These are phyloP conservation scores for Kradibia gibbosae DNA, from an alignment of 1,140 invertebrate species.

Conservation along the genomic window DNA sequence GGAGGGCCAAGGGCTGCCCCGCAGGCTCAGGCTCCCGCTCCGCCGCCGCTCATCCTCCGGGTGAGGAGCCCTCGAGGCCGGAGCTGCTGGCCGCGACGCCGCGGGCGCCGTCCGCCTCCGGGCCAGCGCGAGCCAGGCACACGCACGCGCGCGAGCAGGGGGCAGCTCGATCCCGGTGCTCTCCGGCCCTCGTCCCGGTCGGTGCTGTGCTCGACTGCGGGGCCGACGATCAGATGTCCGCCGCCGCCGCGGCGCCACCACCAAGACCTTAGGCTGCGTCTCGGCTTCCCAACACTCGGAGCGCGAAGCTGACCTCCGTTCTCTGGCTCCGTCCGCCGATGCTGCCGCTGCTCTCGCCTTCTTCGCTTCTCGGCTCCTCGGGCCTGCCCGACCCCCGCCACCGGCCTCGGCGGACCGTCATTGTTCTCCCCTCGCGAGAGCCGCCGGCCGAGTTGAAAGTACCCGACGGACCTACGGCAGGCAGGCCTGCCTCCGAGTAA, in stretches of 20 bases:
- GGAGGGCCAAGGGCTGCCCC: background rate
- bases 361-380: background rate
- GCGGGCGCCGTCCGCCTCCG: background rate
- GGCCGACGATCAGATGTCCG: conserved; percentile 3
- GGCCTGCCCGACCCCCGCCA: background rate
- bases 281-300: background rate
- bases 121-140: background rate
- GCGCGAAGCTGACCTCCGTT: background rate
- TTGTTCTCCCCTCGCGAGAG: too few species aligned
- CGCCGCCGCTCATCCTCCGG: background rate
- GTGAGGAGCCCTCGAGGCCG: background rate
- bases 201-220: background rate
- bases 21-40: background rate
- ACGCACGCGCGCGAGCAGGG: background rate
- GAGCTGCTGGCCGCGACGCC: too few species aligned
- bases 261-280: background rate
- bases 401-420: background rate
- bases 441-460: too few species aligned
- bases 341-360: background rate
- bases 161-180: background rate
- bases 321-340: background rate
- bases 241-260: background rate
- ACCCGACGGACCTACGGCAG: too few species aligned
- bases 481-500: too few species aligned
- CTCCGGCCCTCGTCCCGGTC: background rate